These are phyloP conservation scores for Dascyllus trimaculatus DNA, from an alignment of 2,113 vertebrate genomes.

Conservation along the genomic window DNA sequence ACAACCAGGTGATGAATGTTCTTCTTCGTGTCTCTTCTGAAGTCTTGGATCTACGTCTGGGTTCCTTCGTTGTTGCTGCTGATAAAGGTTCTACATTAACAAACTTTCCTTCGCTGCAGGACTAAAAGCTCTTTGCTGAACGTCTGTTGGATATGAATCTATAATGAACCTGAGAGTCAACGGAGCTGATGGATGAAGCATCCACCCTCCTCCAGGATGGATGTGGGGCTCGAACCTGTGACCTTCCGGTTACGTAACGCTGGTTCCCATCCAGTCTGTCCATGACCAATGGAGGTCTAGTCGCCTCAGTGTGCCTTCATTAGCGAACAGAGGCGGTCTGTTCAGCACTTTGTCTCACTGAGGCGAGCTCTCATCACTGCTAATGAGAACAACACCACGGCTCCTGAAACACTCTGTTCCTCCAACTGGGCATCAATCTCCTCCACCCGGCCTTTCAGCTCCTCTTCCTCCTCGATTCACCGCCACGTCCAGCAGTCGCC, in stretches of 20 bases:
- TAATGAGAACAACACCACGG: constrained; percentile 74
- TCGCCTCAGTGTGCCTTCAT: constrained; percentile 65
- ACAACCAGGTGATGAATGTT: too few species aligned
- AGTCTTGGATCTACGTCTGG: too few species aligned
- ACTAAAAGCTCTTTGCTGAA: too few species aligned
- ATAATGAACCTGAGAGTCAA: too few species aligned
- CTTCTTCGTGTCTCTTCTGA: too few species aligned
- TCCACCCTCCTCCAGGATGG: not conserved
- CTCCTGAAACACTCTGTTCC: constrained; percentile 63
- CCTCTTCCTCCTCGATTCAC: constrained; percentile 5
- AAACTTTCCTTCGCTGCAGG: too few species aligned
- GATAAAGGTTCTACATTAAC: too few species aligned
- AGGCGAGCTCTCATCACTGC: constrained; percentile 67
- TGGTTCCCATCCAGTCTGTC: constrained; percentile 67
- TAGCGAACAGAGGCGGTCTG: constrained; percentile 80
- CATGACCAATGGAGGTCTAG: constrained; percentile 65
- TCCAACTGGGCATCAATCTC: constrained; percentile 33
- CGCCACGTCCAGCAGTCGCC: too few species aligned
- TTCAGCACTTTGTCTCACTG: constrained; percentile 58
- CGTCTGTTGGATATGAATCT: too few species aligned
- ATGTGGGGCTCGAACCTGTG: constrained; percentile 66
- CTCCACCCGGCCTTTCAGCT: not conserved
- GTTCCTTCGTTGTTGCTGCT: too few species aligned
- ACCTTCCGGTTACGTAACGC: constrained; percentile 66
- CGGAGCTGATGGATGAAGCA: too few species aligned